phyloP scores from a whole-genome alignment of 2,888 invertebrate species.

The Eristalis tenax region DNA sequence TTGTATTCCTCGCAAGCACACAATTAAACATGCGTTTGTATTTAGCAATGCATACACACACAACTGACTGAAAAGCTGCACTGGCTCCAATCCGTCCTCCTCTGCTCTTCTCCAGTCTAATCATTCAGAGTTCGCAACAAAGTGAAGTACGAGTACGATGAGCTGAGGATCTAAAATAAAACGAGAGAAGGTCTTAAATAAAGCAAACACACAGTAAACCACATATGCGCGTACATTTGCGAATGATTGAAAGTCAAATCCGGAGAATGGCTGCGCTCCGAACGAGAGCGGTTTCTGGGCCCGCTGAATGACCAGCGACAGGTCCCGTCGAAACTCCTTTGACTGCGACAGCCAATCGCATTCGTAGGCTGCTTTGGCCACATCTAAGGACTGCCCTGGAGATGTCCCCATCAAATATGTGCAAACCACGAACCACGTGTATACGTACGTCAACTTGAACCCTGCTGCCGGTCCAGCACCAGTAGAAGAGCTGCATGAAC shows the following conservation, averaged over 20 bases:
- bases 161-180: conserved; percentile 75
- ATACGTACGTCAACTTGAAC: conserved; percentile 75
- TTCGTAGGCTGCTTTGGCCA: conserved; percentile 76
- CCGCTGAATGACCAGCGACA: conserved; percentile 76
- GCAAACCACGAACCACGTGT: background rate
- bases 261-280: conserved; percentile 75
- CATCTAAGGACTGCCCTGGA: conserved; percentile 75
- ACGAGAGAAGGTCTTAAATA: background rate
- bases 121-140: conserved; percentile 47
- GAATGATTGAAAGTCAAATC: conserved; percentile 76
- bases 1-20: no score
- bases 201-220: background rate
- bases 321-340: conserved; percentile 73
- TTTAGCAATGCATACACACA: no score
- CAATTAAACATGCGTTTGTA: no score
- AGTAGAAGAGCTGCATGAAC: conserved; percentile 76
- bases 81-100: no score
- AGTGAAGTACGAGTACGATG: conserved; percentile 61
- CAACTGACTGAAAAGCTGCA: no score
- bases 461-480: conserved; percentile 76
- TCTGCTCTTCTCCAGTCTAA: background rate
- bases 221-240: conserved; percentile 72
- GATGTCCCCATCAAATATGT: background rate
- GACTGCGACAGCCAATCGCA: conserved; percentile 75
- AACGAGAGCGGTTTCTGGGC: conserved; percentile 77